Base-by-base conservation (phyloP, 23 tunicate genomes). In the Ascidia mentula region DNA sequence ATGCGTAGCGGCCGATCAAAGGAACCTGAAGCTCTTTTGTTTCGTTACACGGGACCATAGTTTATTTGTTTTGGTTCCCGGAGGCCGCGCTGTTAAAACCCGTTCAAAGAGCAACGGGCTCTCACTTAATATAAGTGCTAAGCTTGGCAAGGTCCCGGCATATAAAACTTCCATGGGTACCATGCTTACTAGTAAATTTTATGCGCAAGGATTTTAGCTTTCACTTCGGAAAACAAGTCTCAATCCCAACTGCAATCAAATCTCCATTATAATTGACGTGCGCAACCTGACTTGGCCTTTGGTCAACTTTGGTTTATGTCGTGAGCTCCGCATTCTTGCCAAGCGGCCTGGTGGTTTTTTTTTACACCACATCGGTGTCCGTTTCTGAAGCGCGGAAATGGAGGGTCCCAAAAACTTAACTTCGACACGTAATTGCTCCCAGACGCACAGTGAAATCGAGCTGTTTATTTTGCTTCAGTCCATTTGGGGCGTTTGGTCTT, bases 401-500 rank as follows among this genome's bases (percentile, higher is more conserved):
- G 24, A 53, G 65, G 28, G 65, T 20, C 65, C 65, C 12, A 53
- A 9, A 28, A 53, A 53, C 24, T 53, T 53, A 26, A 26, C 65
- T 28, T 3, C 65, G 12, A 53, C 65, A 28, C 28, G 24, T 53
- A 53, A 53, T 53, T 53, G 65, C 65, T 28, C 13, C 28, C 22
- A 26, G 12, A 28, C 24, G 65, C 24, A 28, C 65, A 53, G 65
- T 53, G 65, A 53, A 53, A 53, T 53, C 24, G 65, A 53, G 65
- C 65, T 53, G 65, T 53, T 53, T 53, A 53, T 53, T 53, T 53
- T 53, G 65, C 65, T 53, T 53, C 65, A 20, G 65, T 53, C 65
- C 65, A 20, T 53, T 53, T 53, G 2, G 13, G 12, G n/a, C n/a
- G n/a, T n/a, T n/a, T n/a, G n/a, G 65, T 53, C 65, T 53, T 9